Conservation (phyloP, 1,140 invertebrate species). For the Portunus trituberculatus region DNA sequence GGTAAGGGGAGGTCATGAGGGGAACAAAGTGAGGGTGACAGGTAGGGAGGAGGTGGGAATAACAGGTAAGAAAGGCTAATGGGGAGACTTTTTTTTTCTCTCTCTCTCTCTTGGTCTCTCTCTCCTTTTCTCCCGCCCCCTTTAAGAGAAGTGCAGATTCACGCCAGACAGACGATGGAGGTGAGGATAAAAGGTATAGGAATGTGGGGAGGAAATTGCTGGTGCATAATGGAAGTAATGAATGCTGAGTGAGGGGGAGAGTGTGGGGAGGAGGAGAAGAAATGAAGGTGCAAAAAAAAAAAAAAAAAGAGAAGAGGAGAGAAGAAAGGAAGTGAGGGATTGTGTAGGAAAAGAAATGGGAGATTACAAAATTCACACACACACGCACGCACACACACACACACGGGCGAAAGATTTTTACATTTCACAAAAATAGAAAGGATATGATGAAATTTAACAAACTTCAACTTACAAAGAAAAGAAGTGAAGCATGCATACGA, state of each 20-base stretch:
- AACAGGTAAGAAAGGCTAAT: background rate
- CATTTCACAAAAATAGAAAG: background rate
- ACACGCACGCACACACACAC: background rate
- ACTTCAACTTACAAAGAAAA: too few relatives aligned
- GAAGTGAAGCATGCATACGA: too few relatives aligned
- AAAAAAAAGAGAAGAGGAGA: background rate
- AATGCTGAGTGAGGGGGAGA: background rate
- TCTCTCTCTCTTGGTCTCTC: too few relatives aligned
- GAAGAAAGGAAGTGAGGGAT: too few relatives aligned
- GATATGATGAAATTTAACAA: too few relatives aligned
- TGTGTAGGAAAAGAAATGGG: too few relatives aligned
- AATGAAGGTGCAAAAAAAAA: background rate
- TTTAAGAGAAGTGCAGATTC: constrained; percentile 1
- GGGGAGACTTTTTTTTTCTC: background rate
- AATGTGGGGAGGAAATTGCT: background rate
- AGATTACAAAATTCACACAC: background rate
- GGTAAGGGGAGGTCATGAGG: background rate
- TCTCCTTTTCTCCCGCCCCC: background rate
- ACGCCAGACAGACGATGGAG: background rate
- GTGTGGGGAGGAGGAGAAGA: too few relatives aligned
- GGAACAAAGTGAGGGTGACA: background rate
- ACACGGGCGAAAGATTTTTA: background rate
- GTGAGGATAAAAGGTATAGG: background rate
- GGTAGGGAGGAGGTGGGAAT: background rate
- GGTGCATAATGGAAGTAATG: background rate